Evolutionary conservation across 2,797 vertebrate species (phyloP).

Genomic region (Enteromius viviparus): DNA sequence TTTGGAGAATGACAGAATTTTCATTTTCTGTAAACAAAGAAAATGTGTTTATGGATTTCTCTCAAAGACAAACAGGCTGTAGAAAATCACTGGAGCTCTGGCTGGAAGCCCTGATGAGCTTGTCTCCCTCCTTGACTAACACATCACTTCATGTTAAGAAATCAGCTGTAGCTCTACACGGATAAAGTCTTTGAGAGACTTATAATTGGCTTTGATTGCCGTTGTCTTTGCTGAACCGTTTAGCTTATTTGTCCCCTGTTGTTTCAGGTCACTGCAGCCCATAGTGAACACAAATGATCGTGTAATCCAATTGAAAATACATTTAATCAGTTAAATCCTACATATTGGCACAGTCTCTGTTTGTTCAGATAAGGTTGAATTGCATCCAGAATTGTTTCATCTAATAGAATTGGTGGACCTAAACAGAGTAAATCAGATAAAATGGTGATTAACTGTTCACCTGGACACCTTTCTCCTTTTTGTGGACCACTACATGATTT

Average conservation of each 20-base stretch:
- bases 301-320: constrained; percentile 38
- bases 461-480: constrained; percentile 6
- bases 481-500: neutral
- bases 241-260: constrained; percentile 15
- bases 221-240: constrained; percentile 21
- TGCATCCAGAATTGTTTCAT: neutral
- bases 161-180: constrained; percentile 6
- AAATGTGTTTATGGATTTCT: neutral
- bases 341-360: constrained; percentile 22
- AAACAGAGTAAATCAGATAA: constrained; percentile 22
- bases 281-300: constrained; percentile 6
- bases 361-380: constrained; percentile 31
- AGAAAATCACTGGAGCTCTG: neutral
- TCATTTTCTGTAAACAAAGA: neutral
- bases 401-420: neutral
- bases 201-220: constrained; percentile 8
- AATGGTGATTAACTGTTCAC: constrained; percentile 10
- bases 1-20: neutral
- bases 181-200: neutral
- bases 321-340: constrained; percentile 18
- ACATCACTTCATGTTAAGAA: constrained; percentile 14
- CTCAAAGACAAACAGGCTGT: constrained; percentile 11
- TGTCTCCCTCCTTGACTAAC: neutral
- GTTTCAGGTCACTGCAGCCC: constrained; percentile 27
- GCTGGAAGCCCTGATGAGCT: constrained; percentile 23